Base-by-base conservation (phyloP, 1,140 invertebrate species). In the Myzus persicae region DNA sequence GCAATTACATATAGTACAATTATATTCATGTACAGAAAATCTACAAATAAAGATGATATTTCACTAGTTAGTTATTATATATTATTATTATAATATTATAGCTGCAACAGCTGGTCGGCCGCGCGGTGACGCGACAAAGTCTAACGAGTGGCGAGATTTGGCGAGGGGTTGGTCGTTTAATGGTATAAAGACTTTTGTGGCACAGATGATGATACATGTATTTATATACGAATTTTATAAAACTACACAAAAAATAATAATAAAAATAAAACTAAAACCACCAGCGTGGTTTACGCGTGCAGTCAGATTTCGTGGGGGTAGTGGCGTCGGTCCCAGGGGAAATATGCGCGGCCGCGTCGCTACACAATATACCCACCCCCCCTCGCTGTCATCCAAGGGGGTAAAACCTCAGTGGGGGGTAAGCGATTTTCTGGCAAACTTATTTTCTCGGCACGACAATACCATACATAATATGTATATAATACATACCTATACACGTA, bases 391-490 rank as follows among this genome's bases (percentile, higher is more conserved):
- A 82, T 40, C 81, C 36, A 5, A 14, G 59, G n/a, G 3, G 59
- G 59, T 76, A 76, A 31, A 76, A 76, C 81, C 81, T 0, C 81
- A 36, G 7, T 22, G 81, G 81, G 76, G 24, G n/a, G 36, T 82
- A 82, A 82, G 22, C 81, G 81, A 82, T 82, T 82, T 82, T 82
- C 81, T 40, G 36, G 81, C 22, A 18, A 82, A 40, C 81, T 82
- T 82, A 82, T 82, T 82, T 82, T 8, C 81, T 82, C 81, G 38
- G 22, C 81, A 82, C 24, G 81, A 82, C 38, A 82, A 82, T n/a
- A n/a, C n/a, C n/a, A n/a, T n/a, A n/a, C n/a, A n/a, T 82, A 82
- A 82, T 82, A 40, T 82, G 40, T n/a, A 36, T 2, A 18, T 76
- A n/a, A 54, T 54, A 54, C 24, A 51, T 51, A 51, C 20, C 18